phyloP scores from a whole-genome alignment of 2,888 invertebrate species.

The Linnaemya vulpina region DNA sequence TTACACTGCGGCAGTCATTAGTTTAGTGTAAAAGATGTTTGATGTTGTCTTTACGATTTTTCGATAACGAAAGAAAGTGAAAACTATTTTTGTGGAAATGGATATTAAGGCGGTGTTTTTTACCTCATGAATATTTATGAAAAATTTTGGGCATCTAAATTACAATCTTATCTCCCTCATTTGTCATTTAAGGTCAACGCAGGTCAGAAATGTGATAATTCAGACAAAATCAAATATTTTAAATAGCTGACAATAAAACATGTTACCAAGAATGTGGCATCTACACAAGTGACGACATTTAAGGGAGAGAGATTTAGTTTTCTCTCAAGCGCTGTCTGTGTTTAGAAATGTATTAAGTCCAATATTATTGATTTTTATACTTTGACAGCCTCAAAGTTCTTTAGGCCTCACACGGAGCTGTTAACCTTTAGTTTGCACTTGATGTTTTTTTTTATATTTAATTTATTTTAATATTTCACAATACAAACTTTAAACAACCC shows the following conservation, averaged over 20 bases:
- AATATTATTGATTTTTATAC: neutral
- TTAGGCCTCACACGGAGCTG: neutral
- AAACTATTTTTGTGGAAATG: slow-evolving; percentile 59
- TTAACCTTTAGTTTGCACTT: neutral
- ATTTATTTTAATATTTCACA: neutral
- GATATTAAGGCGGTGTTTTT: slow-evolving; percentile 63
- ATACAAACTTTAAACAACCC: slow-evolving; percentile 23
- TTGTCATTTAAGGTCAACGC: slow-evolving; percentile 56
- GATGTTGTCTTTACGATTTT: slow-evolving; percentile 60
- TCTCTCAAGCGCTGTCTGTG: neutral
- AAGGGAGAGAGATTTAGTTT: neutral
- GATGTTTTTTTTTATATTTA: neutral
- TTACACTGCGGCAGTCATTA: slow-evolving; percentile 62
- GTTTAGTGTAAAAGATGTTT: slow-evolving; percentile 66
- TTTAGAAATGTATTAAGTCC: neutral
- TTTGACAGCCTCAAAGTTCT: neutral
- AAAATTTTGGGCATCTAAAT: slow-evolving; percentile 17
- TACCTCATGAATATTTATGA: slow-evolving; percentile 69
- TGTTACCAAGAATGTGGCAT: neutral
- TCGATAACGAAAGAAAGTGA: slow-evolving; percentile 71
- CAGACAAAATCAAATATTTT: slow-evolving; percentile 30
- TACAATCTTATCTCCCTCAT: slow-evolving; percentile 42
- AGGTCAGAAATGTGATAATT: slow-evolving; percentile 54
- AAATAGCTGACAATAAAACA: slow-evolving; percentile 32
- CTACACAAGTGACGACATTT: neutral